Conservation (phyloP, 2,888 invertebrate species). For the Ennomos quercinarius region DNA sequence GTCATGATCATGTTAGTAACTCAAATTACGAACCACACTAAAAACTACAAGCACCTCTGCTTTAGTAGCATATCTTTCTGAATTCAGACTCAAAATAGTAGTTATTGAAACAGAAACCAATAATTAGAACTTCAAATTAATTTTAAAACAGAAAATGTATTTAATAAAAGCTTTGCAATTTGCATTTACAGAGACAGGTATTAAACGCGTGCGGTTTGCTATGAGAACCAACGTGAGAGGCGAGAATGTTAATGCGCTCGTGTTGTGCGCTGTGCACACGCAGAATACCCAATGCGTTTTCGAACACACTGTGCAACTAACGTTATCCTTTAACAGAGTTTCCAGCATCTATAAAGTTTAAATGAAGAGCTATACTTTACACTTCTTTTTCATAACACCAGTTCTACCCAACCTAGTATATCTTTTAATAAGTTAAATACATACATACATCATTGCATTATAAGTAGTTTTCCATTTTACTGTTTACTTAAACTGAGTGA, state of each 20-base stretch:
- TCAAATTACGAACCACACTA: too few relatives aligned
- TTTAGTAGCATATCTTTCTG: too few relatives aligned
- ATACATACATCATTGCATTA: too few relatives aligned
- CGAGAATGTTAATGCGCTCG: constrained; percentile 80
- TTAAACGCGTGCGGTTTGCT: constrained; percentile 61
- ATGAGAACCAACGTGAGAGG: constrained; percentile 77
- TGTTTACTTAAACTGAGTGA: constrained; percentile 16
- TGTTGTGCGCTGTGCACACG: constrained; percentile 68
- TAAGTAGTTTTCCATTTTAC: constrained; percentile 3
- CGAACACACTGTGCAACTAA: constrained; percentile 54
- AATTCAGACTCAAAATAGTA: too few relatives aligned
- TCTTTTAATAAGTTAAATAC: too few relatives aligned
- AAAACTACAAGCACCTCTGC: too few relatives aligned
- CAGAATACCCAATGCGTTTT: constrained; percentile 71
- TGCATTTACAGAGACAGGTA: constrained; percentile 49
- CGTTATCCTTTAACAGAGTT: constrained; percentile 35
- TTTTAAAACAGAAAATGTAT: constrained; percentile 14
- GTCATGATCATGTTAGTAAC: too few relatives aligned
- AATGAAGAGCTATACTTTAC: constrained; percentile 1
- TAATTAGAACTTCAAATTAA: too few relatives aligned
- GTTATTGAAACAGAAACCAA: too few relatives aligned
- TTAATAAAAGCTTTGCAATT: constrained; percentile 36
- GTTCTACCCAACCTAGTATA: too few relatives aligned
- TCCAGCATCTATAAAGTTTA: constrained; percentile 24
- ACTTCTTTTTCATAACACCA: too few relatives aligned